A percentile compares a stretch with the other conserved stretches of the same genome.
phyloP scores from a whole-genome alignment of 2,888 invertebrate species.

The Stenodera caucasica region DNA sequence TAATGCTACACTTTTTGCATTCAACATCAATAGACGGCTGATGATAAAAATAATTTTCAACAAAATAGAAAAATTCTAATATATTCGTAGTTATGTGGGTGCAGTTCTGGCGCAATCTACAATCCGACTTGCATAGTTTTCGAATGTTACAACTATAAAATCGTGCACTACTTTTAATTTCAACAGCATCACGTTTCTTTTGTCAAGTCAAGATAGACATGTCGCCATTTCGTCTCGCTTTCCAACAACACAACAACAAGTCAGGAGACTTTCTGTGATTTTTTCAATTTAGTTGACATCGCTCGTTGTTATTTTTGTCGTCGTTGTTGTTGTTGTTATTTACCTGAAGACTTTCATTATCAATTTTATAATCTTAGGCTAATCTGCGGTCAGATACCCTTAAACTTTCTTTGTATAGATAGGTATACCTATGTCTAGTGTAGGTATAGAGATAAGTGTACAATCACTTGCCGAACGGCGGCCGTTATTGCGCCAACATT shows the following conservation, averaged over 20 bases:
- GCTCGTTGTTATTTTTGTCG: not conserved
- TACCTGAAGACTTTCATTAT: not conserved
- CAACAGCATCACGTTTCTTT: constrained; percentile 33
- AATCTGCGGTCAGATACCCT: constrained; percentile 29
- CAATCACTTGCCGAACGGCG: constrained; percentile 37
- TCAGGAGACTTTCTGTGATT: not conserved
- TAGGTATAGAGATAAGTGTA: constrained; percentile 11
- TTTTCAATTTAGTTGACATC: not conserved
- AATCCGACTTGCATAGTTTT: constrained; percentile 32
- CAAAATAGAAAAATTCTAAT: not conserved
- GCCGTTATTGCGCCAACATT: constrained; percentile 33
- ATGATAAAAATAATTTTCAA: too few species aligned
- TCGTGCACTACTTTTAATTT: constrained; percentile 39
- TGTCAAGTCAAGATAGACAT: constrained; percentile 9
- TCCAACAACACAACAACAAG: not conserved
- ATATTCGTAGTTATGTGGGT: constrained; percentile 35
- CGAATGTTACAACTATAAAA: constrained; percentile 24
- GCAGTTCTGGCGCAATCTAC: constrained; percentile 38
- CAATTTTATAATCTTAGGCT: constrained; percentile 25
- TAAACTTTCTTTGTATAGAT: constrained; percentile 11
- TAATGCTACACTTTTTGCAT: too few species aligned
- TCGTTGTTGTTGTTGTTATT: not conserved
- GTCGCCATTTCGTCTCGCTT: constrained; percentile 7
- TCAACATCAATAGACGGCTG: too few species aligned
- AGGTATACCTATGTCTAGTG: not conserved